Evolutionary conservation across 2,888 invertebrate species (phyloP).

Genomic region (Mycalesis mineus): DNA sequence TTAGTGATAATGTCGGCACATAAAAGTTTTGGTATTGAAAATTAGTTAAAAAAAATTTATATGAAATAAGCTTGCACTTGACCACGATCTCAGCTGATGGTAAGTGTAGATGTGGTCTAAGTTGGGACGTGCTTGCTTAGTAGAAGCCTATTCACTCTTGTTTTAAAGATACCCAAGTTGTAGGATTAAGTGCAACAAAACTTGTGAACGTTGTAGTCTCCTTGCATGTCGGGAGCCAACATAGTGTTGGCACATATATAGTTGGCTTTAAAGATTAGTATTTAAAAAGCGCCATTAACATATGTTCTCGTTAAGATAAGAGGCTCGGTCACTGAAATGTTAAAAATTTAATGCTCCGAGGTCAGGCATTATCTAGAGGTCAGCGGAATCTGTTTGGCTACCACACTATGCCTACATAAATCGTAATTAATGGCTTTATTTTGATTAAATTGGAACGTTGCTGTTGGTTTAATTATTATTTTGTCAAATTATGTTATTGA

Average conservation of each 20-base stretch:
- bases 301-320: slow-evolving; percentile 21
- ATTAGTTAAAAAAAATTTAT: slow-evolving; percentile 3
- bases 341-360: slow-evolving; percentile 13
- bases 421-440: slow-evolving; percentile 23
- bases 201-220: too few species aligned
- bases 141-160: too few species aligned
- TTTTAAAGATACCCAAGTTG: too few species aligned
- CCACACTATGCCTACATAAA: background rate
- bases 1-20: background rate
- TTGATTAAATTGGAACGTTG: slow-evolving; percentile 9
- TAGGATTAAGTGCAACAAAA: too few species aligned
- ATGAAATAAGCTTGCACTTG: too few species aligned
- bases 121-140: too few species aligned
- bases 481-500: background rate
- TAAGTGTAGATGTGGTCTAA: too few species aligned
- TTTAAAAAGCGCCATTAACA: slow-evolving; percentile 10
- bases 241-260: background rate
- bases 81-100: too few species aligned
- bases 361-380: slow-evolving; percentile 28
- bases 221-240: too few species aligned
- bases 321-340: slow-evolving; percentile 9
- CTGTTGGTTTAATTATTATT: background rate
- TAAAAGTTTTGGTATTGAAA: background rate
- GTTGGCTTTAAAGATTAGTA: background rate
- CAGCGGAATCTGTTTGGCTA: slow-evolving; percentile 19